Evolutionary conservation across 2,888 invertebrate species (phyloP).

Genomic region (Camptogramma bilineatum): DNA sequence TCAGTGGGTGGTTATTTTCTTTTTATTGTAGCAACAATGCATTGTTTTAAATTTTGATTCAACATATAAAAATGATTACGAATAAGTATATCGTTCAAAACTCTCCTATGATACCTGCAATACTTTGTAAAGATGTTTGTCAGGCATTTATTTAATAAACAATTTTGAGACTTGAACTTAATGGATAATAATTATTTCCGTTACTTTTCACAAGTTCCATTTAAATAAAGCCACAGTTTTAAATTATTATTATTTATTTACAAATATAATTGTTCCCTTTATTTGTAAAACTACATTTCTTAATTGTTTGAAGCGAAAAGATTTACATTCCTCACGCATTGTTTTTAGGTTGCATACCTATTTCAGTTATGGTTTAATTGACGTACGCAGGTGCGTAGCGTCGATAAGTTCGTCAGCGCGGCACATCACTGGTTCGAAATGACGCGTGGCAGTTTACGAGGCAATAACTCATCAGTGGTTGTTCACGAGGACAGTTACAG

Average conservation of each 20-base stretch:
- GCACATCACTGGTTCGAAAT: conserved; percentile 54
- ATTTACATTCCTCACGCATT: neutral
- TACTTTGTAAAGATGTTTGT: too few relatives aligned
- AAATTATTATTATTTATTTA: neutral
- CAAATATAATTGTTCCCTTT: neutral
- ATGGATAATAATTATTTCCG: too few relatives aligned
- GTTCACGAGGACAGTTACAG: conserved; percentile 69
- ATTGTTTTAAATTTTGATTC: neutral
- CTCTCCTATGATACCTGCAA: too few relatives aligned
- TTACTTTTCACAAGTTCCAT: too few relatives aligned
- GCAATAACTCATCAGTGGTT: conserved; percentile 70
- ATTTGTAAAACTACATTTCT: too few relatives aligned
- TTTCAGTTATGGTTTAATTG: conserved; percentile 5
- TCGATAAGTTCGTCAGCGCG: conserved; percentile 27
- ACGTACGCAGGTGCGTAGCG: conserved; percentile 9
- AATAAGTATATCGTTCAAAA: neutral
- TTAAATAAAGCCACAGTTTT: too few relatives aligned
- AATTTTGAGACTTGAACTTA: too few relatives aligned
- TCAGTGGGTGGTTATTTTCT: conserved; percentile 28
- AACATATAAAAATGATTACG: neutral
- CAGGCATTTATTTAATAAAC: too few relatives aligned
- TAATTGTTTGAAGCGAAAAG: neutral
- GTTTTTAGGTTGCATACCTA: neutral
- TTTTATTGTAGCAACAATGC: conserved; percentile 9
- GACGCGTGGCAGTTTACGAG: conserved; percentile 68